Evolutionary conservation across 2,113 vertebrate genomes (phyloP).

Genomic region (Canis aureus): DNA sequence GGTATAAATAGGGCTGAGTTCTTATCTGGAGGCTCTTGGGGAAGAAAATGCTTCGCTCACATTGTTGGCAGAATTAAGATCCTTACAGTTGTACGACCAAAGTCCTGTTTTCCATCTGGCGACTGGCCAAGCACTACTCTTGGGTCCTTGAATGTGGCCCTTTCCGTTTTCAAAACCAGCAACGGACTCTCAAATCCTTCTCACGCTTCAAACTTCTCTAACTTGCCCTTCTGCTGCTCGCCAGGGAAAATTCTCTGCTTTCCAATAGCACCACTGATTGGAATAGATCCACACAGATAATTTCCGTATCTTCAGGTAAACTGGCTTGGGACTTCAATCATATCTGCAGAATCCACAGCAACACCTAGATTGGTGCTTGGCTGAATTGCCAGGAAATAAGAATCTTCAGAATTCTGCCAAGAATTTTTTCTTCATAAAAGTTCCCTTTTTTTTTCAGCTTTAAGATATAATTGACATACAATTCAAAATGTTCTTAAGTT

Average conservation of each 20-base stretch:
- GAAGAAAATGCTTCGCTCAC: neutral
- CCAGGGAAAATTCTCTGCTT: neutral
- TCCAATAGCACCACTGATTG: neutral
- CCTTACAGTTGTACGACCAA: neutral
- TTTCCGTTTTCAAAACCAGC: neutral
- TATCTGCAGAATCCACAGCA: neutral
- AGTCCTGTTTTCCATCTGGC: neutral
- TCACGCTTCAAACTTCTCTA: neutral
- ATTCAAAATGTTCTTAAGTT: neutral
- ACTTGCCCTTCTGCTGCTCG: neutral
- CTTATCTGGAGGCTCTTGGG: neutral
- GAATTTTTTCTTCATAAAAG: neutral
- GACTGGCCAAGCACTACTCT: neutral
- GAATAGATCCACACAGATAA: neutral
- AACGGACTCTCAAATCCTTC: neutral
- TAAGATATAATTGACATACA: neutral
- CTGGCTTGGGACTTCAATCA: neutral
- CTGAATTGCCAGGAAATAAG: neutral
- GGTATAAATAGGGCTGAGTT: neutral
- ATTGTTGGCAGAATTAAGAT: neutral
- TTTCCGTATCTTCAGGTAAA: neutral
- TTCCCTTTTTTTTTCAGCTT: neutral
- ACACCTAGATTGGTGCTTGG: neutral
- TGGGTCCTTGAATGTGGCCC: neutral
- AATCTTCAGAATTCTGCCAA: constrained; percentile 43